Evolutionary conservation across 1,140 invertebrate genomes (phyloP).

Genomic region (Hyles vespertilio): DNA sequence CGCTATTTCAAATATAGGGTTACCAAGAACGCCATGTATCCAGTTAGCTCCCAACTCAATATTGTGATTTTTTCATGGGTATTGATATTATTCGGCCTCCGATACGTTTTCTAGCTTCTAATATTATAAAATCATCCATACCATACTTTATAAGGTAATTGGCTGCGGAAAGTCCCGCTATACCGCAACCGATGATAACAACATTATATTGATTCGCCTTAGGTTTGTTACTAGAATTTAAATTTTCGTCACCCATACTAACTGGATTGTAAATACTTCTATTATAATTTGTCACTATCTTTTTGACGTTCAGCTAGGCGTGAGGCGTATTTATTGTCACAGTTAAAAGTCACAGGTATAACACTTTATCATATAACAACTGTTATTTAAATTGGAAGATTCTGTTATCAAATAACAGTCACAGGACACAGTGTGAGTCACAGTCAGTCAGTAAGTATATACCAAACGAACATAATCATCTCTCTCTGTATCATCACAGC

Average conservation of each 20-base stretch:
- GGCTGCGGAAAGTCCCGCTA: conserved; percentile 90
- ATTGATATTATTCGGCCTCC: conserved; percentile 88
- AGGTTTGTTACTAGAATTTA: conserved; percentile 70
- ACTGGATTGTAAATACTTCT: conserved; percentile 46
- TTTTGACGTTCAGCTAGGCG: conserved; percentile 68
- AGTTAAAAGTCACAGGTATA: too few relatives aligned
- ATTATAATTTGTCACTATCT: conserved; percentile 40
- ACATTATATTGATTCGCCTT: conserved; percentile 79
- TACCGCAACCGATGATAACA: conserved; percentile 90
- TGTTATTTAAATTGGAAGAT: too few relatives aligned
- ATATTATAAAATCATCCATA: conserved; percentile 85
- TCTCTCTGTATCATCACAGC: too few relatives aligned
- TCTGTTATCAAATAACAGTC: too few relatives aligned
- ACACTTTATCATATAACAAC: too few relatives aligned
- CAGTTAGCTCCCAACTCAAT: conserved; percentile 94
- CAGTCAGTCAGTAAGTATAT: too few relatives aligned
- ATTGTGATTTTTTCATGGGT: conserved; percentile 81
- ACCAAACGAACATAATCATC: too few relatives aligned
- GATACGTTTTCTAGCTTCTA: conserved; percentile 87
- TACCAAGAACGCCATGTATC: conserved; percentile 93
- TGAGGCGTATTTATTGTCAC: too few relatives aligned
- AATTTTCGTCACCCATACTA: conserved; percentile 70
- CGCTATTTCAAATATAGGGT: conserved; percentile 91
- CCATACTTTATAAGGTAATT: conserved; percentile 89
- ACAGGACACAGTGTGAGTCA: too few relatives aligned